A percentile compares a stretch with the other conserved stretches of the same genome.
Conservation (phyloP, 2,888 invertebrate genomes). For the Hirtodrosophila cameraria region DNA sequence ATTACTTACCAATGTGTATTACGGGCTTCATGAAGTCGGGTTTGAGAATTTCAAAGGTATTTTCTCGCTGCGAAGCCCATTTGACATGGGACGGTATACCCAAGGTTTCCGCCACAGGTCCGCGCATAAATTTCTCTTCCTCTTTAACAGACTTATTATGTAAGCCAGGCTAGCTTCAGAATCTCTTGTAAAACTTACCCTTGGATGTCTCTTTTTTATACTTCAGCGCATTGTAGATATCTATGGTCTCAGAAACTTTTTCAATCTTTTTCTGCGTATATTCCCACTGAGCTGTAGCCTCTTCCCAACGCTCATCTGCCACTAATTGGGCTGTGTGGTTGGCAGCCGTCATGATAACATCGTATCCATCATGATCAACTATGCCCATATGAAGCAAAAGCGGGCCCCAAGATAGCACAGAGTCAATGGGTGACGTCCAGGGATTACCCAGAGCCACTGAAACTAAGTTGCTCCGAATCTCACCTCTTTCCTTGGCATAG, state of each 20-base stretch:
- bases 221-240: constrained; percentile 91
- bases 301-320: constrained; percentile 86
- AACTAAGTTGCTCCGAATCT: constrained; percentile 88
- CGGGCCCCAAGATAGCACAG: constrained; percentile 92
- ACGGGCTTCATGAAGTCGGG: constrained; percentile 93
- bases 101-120: constrained; percentile 87
- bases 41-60: constrained; percentile 87
- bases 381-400: constrained; percentile 89
- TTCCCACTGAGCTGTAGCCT: constrained; percentile 88
- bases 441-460: constrained; percentile 94
- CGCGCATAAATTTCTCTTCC: constrained; percentile 88
- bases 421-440: constrained; percentile 95
- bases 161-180: fast-evolving
- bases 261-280: constrained; percentile 87
- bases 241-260: constrained; percentile 87
- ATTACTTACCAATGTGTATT: constrained; percentile 86
- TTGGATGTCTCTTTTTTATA: constrained; percentile 39
- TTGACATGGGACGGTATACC: constrained; percentile 87
- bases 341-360: constrained; percentile 86
- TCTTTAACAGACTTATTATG: constrained; percentile 26
- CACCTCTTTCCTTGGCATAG: constrained; percentile 87
- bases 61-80: constrained; percentile 87
- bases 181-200: constrained; percentile 27
- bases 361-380: constrained; percentile 88
- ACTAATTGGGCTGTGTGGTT: constrained; percentile 86